Base-by-base conservation (phyloP, 2,113 vertebrate genomes). In the Cynocephalus volans region DNA sequence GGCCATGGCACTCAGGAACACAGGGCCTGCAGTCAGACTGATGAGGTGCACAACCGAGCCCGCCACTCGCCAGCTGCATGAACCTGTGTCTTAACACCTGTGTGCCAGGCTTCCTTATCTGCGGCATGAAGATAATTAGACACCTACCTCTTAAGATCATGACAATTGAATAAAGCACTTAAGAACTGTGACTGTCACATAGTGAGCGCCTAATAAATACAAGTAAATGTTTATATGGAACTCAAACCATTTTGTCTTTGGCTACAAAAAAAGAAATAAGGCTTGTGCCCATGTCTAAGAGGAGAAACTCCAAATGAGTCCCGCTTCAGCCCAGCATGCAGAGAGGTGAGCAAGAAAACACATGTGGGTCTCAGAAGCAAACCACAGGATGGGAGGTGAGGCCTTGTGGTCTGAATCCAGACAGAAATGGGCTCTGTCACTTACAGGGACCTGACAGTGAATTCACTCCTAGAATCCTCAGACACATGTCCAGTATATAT, bases 251-350 rank as follows among this genome's bases (percentile, higher is more conserved):
- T 48, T 19, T 93, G 36, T 48, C 65, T 65, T 56, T 73, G 86
- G 28, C 48, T 67, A 36, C 64, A 81, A 31, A 10, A 10, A 50
- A 81, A 50, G 52, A 90, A 56, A 89, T 18, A 8, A 23, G 41
- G 15, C 7, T 8, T 33, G 36, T 6, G 41, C 15, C n/a, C 9
- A 77, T 13, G 15, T 11, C 60, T 28, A 28, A 60, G 67, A 69
- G 19, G 17, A 36, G 15, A 36, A 28, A 48, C 3, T 24, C 58
- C 56, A 17, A 36, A 14, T 0, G 21, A 21, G 12, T 14, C 1
- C 56, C 10, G 1, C 15, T 1, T 8, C 0, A 18, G 26, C 36
- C 28, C 50, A 10, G 41, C 0, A 0, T 8, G 36, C 15, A 4
- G 4, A 13, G 10, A 56, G 58, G 58, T 6, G 2, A n/a, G 10